Base-by-base conservation (phyloP, 2,113 vertebrate species). In the Dissostichus mawsoni region DNA sequence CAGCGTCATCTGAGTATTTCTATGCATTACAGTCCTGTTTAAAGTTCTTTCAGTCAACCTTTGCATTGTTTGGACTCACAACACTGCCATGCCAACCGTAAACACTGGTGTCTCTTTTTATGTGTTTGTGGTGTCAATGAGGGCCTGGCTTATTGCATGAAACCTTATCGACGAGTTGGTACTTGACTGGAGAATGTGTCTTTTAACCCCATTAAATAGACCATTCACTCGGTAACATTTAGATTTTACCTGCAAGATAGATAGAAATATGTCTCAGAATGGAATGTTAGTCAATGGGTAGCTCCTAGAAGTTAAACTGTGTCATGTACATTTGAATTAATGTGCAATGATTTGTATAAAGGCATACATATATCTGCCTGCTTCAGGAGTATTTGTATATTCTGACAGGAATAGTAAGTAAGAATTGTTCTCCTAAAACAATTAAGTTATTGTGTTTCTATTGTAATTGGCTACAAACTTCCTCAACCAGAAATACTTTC, bases 21-120 rank as follows among this genome's bases (percentile, higher is more conserved):
- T 67, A 55, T 57, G 73, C 44, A 45, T 14, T 44, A 3, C 25
- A 23, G 52, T 67, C 52, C 64, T 77, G 81, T 82, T 87, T 86
- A 53, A 79, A 74, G 68, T 68, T 18, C 25, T 72, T 16, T 57
- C 63, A 41, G 23, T 76, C 55, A 66, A 69, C 65, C 69, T 76
- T 78, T 41, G 11, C 33, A 7, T 14, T 77, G 80, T 87, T 90
- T 89, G 58, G 55, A 82, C 52, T 82, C 59, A 36, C 68, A 88
- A 50, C 76, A 85, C 55, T 75, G 59, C 56, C 77, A 69, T 63
- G 78, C 73, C 75, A 66, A 80, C 78, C 9, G 0, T 68, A 78
- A 82, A 89, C 71, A 74, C 65, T 8, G 48, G 47, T n/a, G 33
- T 16, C 36, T 41, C 36, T 7, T 5, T 52, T 44, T 50, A 33